A percentile compares a stretch with the other conserved stretches of the same genome.
These are phyloP conservation scores for Xylota segnis DNA, from an alignment of 2,888 invertebrate genomes.

Conservation along the genomic window DNA sequence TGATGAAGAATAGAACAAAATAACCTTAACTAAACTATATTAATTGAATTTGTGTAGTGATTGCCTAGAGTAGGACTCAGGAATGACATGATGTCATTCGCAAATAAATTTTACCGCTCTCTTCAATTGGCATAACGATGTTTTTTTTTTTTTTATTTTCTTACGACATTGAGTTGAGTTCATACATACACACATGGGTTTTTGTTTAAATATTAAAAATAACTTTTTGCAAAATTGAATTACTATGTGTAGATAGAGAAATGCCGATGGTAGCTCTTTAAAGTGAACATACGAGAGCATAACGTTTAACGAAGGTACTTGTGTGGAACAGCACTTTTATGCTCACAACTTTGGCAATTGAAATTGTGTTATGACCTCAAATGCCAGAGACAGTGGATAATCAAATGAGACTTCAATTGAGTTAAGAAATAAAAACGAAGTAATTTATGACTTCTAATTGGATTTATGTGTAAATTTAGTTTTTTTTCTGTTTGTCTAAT, in stretches of 20 bases:
- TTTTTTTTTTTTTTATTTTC: background rate
- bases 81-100: slow-evolving; percentile 30
- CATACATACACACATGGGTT: background rate
- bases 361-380: slow-evolving; percentile 9
- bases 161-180: slow-evolving; percentile 10
- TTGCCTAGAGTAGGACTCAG: background rate
- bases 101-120: slow-evolving; percentile 25
- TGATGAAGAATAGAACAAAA: background rate
- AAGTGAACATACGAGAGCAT: slow-evolving; percentile 10
- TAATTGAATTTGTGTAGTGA: slow-evolving; percentile 20
- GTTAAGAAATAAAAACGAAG: background rate
- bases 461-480: background rate
- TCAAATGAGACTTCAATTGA: slow-evolving; percentile 11
- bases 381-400: slow-evolving; percentile 11
- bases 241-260: background rate
- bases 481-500: background rate
- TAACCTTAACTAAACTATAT: too few relatives aligned
- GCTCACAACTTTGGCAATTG: background rate
- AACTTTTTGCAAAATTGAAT: background rate
- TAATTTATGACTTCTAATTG: slow-evolving; percentile 9
- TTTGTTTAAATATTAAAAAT: background rate
- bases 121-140: slow-evolving; percentile 12
- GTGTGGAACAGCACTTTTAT: background rate
- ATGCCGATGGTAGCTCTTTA: background rate
- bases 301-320: slow-evolving; percentile 4